Conservation (phyloP, 2,888 invertebrate genomes). For the Andrena minutula region DNA sequence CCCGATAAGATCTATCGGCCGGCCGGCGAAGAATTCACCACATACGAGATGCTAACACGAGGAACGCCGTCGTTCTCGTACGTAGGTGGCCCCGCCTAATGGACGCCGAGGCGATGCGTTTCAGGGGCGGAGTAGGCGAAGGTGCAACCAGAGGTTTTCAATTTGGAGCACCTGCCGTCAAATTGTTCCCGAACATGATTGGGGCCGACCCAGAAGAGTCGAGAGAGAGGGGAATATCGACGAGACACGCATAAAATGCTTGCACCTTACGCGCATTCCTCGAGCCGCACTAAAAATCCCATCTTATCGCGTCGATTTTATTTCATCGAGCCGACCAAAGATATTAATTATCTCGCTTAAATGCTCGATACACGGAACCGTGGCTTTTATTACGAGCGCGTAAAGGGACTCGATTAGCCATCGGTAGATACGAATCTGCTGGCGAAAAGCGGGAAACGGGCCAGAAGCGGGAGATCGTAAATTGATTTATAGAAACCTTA, state of each 20-base stretch:
- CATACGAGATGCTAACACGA: conserved; percentile 20
- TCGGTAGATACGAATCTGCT: neutral
- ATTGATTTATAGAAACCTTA: conserved; percentile 49
- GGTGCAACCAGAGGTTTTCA: conserved; percentile 74
- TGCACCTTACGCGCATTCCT: conserved; percentile 49
- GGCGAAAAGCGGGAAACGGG: neutral
- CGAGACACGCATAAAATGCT: conserved; percentile 20
- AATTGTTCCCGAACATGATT: conserved; percentile 68
- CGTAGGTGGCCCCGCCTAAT: conserved; percentile 73
- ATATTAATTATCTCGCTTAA: conserved; percentile 3
- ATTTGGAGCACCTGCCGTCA: conserved; percentile 77
- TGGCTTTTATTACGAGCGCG: conserved; percentile 1
- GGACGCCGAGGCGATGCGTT: conserved; percentile 71
- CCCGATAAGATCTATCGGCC: conserved; percentile 64
- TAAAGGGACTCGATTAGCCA: conserved; percentile 2
- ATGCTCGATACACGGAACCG: neutral
- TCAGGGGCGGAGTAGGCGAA: conserved; percentile 71
- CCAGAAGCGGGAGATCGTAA: neutral
- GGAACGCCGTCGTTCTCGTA: conserved; percentile 30
- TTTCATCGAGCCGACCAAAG: neutral
- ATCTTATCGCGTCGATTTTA: conserved; percentile 14
- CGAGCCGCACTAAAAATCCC: conserved; percentile 13
- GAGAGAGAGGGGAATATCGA: conserved; percentile 37
- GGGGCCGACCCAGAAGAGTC: conserved; percentile 50
- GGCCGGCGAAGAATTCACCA: conserved; percentile 48